Evolutionary conservation across 2,797 vertebrate species (phyloP).

Genomic region (Falco concolor): DNA sequence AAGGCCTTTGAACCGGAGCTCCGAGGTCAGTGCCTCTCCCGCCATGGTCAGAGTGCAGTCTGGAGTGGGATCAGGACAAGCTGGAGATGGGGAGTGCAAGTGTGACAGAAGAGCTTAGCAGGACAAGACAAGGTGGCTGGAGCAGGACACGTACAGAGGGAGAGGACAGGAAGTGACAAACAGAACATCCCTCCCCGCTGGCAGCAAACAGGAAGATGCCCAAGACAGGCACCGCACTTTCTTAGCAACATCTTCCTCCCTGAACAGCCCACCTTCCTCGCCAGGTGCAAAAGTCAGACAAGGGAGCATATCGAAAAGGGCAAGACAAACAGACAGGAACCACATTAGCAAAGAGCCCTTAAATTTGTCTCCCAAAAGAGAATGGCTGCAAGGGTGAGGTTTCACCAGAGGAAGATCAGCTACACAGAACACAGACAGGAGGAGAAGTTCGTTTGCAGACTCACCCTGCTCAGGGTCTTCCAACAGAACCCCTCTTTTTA

Average conservation of each 20-base stretch:
- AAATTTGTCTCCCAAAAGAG: neutral
- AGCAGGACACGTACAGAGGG: neutral
- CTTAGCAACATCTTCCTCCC: neutral
- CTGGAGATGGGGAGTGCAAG: neutral
- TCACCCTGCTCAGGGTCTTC: constrained; percentile 92
- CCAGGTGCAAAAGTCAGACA: neutral
- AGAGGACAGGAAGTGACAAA: neutral
- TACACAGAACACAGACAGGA: constrained; percentile 26
- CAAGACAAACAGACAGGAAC: neutral
- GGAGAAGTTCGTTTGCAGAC: constrained; percentile 52
- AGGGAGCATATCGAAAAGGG: neutral
- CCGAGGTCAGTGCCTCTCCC: neutral
- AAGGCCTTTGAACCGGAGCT: neutral
- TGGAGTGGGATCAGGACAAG: neutral
- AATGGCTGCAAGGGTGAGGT: neutral
- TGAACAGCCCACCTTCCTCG: neutral
- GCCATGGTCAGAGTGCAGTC: neutral
- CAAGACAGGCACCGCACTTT: neutral
- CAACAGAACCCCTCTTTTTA: constrained; percentile 94
- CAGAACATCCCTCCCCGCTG: neutral
- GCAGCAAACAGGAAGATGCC: neutral
- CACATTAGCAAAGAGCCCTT: neutral
- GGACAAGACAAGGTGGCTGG: neutral
- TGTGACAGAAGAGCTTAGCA: neutral
- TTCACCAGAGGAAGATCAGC: neutral